Conservation (phyloP, 1,140 invertebrate species). For the Zaprionus ghesquierei region DNA sequence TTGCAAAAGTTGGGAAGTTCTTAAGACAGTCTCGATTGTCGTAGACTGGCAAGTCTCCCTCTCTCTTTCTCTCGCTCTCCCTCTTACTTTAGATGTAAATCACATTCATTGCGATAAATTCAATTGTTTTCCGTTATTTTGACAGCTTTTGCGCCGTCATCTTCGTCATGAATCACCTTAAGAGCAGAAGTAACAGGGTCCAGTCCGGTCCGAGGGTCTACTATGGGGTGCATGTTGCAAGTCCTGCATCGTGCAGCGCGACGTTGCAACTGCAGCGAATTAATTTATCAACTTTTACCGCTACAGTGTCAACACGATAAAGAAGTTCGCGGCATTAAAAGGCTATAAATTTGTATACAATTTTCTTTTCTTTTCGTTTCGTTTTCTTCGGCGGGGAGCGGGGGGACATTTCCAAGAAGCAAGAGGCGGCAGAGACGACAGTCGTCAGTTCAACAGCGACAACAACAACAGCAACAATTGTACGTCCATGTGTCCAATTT, state of each 20-base stretch:
- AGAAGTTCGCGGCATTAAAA: constrained; percentile 63
- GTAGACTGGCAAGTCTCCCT: not conserved
- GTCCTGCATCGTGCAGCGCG: constrained; percentile 28
- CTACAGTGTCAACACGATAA: constrained; percentile 54
- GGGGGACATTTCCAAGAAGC: constrained; percentile 60
- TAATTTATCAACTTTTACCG: constrained; percentile 74
- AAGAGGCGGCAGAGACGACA: constrained; percentile 12
- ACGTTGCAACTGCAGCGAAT: constrained; percentile 57
- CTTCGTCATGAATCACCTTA: constrained; percentile 26
- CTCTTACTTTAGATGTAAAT: not conserved
- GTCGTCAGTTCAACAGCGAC: not conserved
- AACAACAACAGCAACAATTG: constrained; percentile 9
- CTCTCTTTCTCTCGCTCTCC: not conserved
- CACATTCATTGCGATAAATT: not conserved
- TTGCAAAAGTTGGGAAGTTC: not conserved
- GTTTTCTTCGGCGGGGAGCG: not conserved
- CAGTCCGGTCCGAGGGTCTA: too few relatives aligned
- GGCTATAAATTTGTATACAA: constrained; percentile 61
- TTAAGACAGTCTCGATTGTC: not conserved
- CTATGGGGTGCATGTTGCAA: not conserved
- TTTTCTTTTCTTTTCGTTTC: not conserved
- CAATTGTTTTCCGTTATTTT: constrained; percentile 23
- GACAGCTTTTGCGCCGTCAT: constrained; percentile 28
- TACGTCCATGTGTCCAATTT: constrained; percentile 11
- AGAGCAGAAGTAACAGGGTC: not conserved